Evolutionary conservation across 2,888 invertebrate species (phyloP), one percentile per base, ranked within the genome.

Genomic region (Heliconius cydno): DNA sequence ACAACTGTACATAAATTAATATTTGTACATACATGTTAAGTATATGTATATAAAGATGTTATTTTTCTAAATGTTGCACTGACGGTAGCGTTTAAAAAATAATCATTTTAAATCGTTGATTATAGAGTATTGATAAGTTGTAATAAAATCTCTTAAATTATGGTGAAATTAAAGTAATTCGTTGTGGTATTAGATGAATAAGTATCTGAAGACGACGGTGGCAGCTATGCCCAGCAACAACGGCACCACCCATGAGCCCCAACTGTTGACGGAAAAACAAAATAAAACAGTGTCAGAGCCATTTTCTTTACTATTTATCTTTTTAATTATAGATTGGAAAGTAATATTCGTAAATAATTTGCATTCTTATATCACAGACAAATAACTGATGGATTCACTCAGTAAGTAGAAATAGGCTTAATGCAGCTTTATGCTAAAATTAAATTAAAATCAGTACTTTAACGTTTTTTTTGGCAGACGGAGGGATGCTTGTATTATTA

Each of bases 211-310:
- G 85, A 97, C 91, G 84, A 97, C 86, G 82, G 97, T 97, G 85
- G 96, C 97, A 78, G 96, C 91, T 83, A 97, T 87, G 82, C 97
- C 97, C 87, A 97, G 94, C 86, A 96, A 90, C 86, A 97, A 92
- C 84, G 97, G 97, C 88, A 97, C 87, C 87, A 97, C 90, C 97
- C 97, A 97, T 67, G 97, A 95, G 88, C 96, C 96, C 90, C 92
- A 93, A 85, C 94, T 94, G 91, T 76, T 25, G 83, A 81, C 80
- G 85, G 80, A n/a, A 22, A 46, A 78, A 66, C 79, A 80, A 81
- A 83, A 60, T 30, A 34, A 46, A 70, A n/a, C 41, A 7, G 46
- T 52, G 25, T 46, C 7, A 46, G 28, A 71, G 3, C 19, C 10
- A 46, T 28, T n/a, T 9, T 25, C 41, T 7, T 25, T n/a, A n/a